Percentiles rank a stretch among this genome's conserved stretches.
These are phyloP conservation scores for Cyclophora albipunctata DNA, from an alignment of 2,888 invertebrate species.

Conservation along the genomic window DNA sequence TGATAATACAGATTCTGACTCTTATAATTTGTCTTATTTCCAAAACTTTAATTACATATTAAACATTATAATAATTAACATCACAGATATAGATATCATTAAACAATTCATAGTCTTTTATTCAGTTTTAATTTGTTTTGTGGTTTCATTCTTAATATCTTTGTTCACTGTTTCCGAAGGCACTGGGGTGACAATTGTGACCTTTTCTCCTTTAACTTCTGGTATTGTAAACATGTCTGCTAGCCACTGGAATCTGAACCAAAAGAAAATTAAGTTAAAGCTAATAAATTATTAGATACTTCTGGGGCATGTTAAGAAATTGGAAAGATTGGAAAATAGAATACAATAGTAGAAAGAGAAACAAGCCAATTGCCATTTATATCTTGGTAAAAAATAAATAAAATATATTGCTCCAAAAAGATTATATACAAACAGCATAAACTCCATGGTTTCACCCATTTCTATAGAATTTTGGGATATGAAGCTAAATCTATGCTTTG, in stretches of 20 bases:
- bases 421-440: too few relatives aligned
- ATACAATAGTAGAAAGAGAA: too few relatives aligned
- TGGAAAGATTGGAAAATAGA: background rate
- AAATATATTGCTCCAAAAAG: too few relatives aligned
- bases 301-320: background rate
- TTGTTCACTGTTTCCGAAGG: conserved; percentile 12
- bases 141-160: conserved; percentile 12
- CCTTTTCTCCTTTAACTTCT: conserved; percentile 22
- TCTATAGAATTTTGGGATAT: too few relatives aligned
- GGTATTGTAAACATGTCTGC: conserved; percentile 47
- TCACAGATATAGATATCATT: conserved; percentile 4
- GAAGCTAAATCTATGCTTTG: too few relatives aligned
- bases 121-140: conserved; percentile 27
- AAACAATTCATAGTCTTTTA: conserved; percentile 13
- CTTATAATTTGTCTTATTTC: conserved; percentile 16
- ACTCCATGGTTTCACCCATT: too few relatives aligned
- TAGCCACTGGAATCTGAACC: conserved; percentile 58
- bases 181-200: conserved; percentile 23
- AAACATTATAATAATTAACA: conserved; percentile 1
- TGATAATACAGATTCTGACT: conserved; percentile 34
- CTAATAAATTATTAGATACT: background rate
- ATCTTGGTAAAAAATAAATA: too few relatives aligned
- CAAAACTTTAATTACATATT: background rate
- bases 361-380: too few relatives aligned
- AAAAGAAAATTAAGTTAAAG: conserved; percentile 22